Evolutionary conservation across 2,113 vertebrate species (phyloP).

Genomic region (Cavia aperea): DNA sequence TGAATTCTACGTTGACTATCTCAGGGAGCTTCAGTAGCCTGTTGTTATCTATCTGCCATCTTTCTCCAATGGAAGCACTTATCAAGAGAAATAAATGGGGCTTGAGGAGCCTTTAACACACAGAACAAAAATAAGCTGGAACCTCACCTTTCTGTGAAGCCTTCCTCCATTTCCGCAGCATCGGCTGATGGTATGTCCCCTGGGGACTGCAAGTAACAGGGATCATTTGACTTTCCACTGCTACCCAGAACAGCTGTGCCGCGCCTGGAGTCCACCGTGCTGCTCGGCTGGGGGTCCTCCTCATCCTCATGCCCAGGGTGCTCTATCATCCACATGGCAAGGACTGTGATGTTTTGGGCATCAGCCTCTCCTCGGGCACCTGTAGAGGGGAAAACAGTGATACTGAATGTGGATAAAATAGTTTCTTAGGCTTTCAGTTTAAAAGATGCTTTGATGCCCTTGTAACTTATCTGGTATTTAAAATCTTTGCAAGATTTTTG

Average conservation of each 20-base stretch:
- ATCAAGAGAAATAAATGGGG: not conserved
- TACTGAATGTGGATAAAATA: not conserved
- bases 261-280: slow-evolving; percentile 77
- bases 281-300: slow-evolving; percentile 82
- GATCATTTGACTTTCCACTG: slow-evolving; percentile 84
- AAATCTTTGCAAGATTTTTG: slow-evolving; percentile 33
- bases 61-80: not conserved
- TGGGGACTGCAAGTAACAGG: slow-evolving; percentile 85
- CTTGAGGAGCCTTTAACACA: not conserved
- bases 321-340: slow-evolving; percentile 99
- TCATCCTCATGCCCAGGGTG: slow-evolving; percentile 91
- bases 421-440: slow-evolving; percentile 6
- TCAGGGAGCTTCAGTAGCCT: too few species aligned
- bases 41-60: too few species aligned
- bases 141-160: slow-evolving; percentile 91
- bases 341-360: slow-evolving; percentile 95
- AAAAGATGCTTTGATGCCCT: not conserved
- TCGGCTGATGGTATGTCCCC: slow-evolving; percentile 90
- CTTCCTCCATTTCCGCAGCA: slow-evolving; percentile 90
- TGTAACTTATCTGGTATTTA: slow-evolving; percentile 5
- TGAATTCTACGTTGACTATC: too few species aligned
- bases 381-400: slow-evolving; percentile 56
- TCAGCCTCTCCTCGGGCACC: slow-evolving; percentile 94
- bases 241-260: slow-evolving; percentile 76
- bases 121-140: not conserved